phyloP scores from a whole-genome alignment of 2,888 invertebrate species.

The Nemoura dubitans region DNA sequence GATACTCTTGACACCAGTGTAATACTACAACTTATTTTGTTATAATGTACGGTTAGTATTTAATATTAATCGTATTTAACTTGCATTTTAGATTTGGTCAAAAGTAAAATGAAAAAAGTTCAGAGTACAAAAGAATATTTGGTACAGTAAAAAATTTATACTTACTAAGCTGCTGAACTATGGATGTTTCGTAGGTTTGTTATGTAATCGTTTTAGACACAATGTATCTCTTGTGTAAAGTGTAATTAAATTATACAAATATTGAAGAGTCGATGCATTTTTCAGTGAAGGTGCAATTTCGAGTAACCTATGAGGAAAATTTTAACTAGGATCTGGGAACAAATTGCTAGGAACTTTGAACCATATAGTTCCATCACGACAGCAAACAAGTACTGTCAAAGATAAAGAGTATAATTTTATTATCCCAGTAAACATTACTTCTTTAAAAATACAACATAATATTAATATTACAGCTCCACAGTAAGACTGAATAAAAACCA shows the following conservation, averaged over 20 bases:
- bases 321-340: neutral
- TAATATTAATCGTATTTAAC: slow-evolving; percentile 30
- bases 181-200: slow-evolving; percentile 50
- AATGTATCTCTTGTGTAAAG: slow-evolving; percentile 41
- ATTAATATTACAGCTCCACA: slow-evolving; percentile 12
- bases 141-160: slow-evolving; percentile 48
- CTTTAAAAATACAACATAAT: neutral
- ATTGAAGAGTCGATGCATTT: neutral
- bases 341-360: slow-evolving; percentile 1
- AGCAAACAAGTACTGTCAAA: neutral
- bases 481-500: neutral
- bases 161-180: slow-evolving; percentile 39
- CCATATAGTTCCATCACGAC: neutral
- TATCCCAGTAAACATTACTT: slow-evolving; percentile 12
- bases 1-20: slow-evolving; percentile 19
- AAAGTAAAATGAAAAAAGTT: slow-evolving; percentile 24
- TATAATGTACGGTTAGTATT: slow-evolving; percentile 8
- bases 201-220: slow-evolving; percentile 38
- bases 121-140: slow-evolving; percentile 36
- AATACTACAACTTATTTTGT: slow-evolving; percentile 25
- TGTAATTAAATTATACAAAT: slow-evolving; percentile 42
- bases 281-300: neutral
- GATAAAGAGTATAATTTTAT: slow-evolving; percentile 12
- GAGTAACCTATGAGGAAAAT: neutral
- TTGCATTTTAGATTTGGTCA: slow-evolving; percentile 37